Conservation (phyloP, 2,113 vertebrate genomes). For the Micromys minutus region DNA sequence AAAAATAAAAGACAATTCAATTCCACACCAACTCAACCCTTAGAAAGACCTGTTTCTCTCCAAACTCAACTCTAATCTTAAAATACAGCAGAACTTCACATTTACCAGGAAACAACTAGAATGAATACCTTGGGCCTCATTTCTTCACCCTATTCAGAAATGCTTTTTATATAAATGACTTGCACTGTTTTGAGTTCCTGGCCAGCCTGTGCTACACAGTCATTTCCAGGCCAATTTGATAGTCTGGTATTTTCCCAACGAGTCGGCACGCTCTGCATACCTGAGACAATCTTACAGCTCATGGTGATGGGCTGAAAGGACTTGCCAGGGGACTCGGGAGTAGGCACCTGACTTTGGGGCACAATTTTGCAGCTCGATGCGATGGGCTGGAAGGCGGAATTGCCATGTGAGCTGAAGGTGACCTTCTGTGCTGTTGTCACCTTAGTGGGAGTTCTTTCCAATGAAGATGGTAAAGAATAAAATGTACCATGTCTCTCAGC, state of each 20-base stretch:
- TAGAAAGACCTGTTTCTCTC: neutral
- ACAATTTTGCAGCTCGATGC: constrained; percentile 98
- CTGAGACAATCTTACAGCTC: constrained; percentile 99
- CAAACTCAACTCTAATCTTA: neutral
- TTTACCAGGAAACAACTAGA: neutral
- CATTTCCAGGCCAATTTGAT: neutral
- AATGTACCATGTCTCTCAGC: constrained; percentile 85
- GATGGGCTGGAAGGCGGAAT: constrained; percentile 99
- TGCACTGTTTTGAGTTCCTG: neutral
- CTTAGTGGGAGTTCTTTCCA: constrained; percentile 94
- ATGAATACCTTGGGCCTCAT: neutral
- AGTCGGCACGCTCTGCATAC: constrained; percentile 81
- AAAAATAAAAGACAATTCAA: neutral
- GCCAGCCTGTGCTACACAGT: neutral
- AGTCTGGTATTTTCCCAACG: neutral
- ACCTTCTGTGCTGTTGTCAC: constrained; percentile 91
- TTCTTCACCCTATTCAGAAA: neutral
- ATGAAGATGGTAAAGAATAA: constrained; percentile 87
- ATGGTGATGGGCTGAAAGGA: constrained; percentile 99
- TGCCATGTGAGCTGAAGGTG: constrained; percentile 94
- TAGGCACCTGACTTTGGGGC: constrained; percentile 92
- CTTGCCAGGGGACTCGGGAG: constrained; percentile 96
- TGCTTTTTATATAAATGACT: neutral
- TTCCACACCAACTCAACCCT: neutral
- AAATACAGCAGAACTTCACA: neutral